Evolutionary conservation across 2,888 invertebrate species (phyloP).

Genomic region (Pristionchus entomophagus): DNA sequence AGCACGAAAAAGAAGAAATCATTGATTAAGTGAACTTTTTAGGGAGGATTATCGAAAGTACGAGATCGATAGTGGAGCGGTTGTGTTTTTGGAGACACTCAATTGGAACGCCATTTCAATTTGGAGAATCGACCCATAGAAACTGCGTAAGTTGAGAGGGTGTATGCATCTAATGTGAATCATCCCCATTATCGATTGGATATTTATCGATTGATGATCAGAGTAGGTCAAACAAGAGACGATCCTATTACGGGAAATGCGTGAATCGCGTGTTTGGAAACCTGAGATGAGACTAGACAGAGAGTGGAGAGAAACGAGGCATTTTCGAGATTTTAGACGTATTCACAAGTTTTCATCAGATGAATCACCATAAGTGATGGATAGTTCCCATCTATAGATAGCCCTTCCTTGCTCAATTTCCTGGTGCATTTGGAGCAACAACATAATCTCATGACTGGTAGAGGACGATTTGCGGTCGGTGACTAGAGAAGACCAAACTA

Average conservation of each 20-base stretch:
- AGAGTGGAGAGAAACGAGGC: background rate
- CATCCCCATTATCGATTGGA: slow-evolving; percentile 10
- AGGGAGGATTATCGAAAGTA: background rate
- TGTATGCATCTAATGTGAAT: slow-evolving; percentile 25
- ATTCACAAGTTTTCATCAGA: too few relatives aligned
- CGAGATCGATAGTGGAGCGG: slow-evolving; percentile 14
- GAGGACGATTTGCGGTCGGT: background rate
- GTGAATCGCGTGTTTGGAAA: background rate
- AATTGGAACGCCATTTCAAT: slow-evolving; percentile 34
- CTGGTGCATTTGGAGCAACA: background rate
- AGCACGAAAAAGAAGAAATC: background rate
- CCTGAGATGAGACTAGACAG: background rate
- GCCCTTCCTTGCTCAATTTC: too few relatives aligned
- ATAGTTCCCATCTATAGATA: too few relatives aligned
- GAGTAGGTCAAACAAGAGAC: background rate
- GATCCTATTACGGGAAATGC: background rate
- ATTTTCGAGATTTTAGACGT: background rate
- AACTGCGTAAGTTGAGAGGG: slow-evolving; percentile 39
- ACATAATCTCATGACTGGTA: background rate
- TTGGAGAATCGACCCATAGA: background rate
- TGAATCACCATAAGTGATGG: too few relatives aligned
- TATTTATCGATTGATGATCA: background rate
- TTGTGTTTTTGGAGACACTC: background rate
- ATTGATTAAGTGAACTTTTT: background rate
- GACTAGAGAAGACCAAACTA: too few relatives aligned